phyloP scores from a whole-genome alignment of 1,140 invertebrate species.

The Ephestia elutella region DNA sequence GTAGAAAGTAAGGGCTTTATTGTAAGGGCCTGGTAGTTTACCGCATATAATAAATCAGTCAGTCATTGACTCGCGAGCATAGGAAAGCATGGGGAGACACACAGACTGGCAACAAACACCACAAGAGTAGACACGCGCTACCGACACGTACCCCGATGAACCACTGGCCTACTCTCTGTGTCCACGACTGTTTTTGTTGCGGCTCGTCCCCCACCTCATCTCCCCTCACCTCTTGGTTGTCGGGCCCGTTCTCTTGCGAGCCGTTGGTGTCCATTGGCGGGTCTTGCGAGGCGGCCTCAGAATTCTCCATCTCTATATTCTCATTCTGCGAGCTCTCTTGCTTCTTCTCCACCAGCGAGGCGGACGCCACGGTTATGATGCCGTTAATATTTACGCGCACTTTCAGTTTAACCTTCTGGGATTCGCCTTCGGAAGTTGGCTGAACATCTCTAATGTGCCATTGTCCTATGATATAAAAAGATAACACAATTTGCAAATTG shows the following conservation, averaged over 20 bases:
- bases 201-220: slow-evolving; percentile 64
- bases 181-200: slow-evolving; percentile 78
- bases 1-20: too few relatives aligned
- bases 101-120: slow-evolving; percentile 52
- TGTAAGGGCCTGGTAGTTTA: too few relatives aligned
- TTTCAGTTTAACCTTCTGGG: slow-evolving; percentile 96
- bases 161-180: slow-evolving; percentile 79
- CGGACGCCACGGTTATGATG: slow-evolving; percentile 89
- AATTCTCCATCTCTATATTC: slow-evolving; percentile 74
- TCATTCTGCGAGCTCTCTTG: slow-evolving; percentile 77
- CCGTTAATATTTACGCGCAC: slow-evolving; percentile 95
- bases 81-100: too few relatives aligned
- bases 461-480: slow-evolving; percentile 74
- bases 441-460: slow-evolving; percentile 91
- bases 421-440: slow-evolving; percentile 89
- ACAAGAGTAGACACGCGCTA: slow-evolving; percentile 51
- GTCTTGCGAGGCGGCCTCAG: slow-evolving; percentile 61
- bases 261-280: slow-evolving; percentile 65
- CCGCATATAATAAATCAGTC: too few relatives aligned
- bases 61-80: too few relatives aligned
- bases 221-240: slow-evolving; percentile 74
- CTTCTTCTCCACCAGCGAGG: slow-evolving; percentile 89
- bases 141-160: slow-evolving; percentile 78
- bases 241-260: slow-evolving; percentile 62
- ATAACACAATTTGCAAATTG: too few relatives aligned